Evolutionary conservation across 2,113 vertebrate genomes (phyloP).

Genomic region (Lucifuga dentata): DNA sequence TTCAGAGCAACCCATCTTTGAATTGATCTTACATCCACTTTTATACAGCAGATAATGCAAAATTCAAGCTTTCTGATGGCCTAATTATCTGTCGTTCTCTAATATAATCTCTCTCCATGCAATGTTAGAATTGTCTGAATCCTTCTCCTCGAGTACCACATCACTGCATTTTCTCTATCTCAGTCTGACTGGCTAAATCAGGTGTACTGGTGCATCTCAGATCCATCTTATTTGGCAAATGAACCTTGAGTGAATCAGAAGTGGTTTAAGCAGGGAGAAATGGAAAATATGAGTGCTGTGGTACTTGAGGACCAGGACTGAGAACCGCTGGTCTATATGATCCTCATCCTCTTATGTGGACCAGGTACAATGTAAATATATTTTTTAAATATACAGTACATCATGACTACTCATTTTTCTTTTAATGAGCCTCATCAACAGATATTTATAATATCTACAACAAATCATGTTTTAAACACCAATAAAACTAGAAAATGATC

Average conservation of each 20-base stretch:
- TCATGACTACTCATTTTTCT: neutral
- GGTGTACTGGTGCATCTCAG: too few relatives aligned
- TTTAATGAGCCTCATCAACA: neutral
- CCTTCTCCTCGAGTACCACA: too few relatives aligned
- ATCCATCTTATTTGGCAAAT: too few relatives aligned
- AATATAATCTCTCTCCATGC: slow-evolving; percentile 51
- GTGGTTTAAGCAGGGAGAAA: too few relatives aligned
- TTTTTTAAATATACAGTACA: too few relatives aligned
- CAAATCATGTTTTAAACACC: slow-evolving; percentile 5
- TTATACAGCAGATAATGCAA: slow-evolving; percentile 35
- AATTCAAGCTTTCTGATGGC: slow-evolving; percentile 28
- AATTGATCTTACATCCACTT: slow-evolving; percentile 34
- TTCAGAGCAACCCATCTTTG: slow-evolving; percentile 1
- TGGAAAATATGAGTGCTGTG: too few relatives aligned
- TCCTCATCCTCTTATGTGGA: slow-evolving; percentile 36
- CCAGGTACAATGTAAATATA: slow-evolving; percentile 12
- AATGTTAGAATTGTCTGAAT: neutral
- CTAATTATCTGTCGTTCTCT: slow-evolving; percentile 43
- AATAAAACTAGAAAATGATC: neutral
- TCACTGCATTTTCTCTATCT: too few relatives aligned
- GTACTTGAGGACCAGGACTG: too few relatives aligned
- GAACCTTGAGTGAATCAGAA: too few relatives aligned
- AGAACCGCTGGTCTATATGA: neutral
- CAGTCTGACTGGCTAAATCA: too few relatives aligned
- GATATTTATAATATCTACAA: neutral